These are phyloP conservation scores for Hirundo rustica DNA, from an alignment of 2,797 vertebrate species.

Conservation along the genomic window DNA sequence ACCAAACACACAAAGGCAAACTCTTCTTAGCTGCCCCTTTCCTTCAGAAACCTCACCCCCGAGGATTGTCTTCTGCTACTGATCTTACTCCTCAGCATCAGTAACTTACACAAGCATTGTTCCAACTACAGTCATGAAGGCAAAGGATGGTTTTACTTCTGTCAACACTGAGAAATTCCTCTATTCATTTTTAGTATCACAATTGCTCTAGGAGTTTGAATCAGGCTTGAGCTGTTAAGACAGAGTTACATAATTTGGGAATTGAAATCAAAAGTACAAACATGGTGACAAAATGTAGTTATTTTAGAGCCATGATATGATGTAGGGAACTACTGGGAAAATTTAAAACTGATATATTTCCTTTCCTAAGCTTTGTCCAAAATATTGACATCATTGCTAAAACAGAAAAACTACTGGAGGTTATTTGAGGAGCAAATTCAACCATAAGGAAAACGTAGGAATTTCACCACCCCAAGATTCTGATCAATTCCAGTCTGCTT, in stretches of 20 bases:
- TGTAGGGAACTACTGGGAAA: constrained; percentile 22
- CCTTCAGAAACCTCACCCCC: not conserved
- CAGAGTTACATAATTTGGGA: not conserved
- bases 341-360: not conserved
- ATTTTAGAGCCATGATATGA: not conserved
- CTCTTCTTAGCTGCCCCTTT: not conserved
- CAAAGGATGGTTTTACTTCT: not conserved
- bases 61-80: not conserved
- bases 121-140: not conserved
- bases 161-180: not conserved
- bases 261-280: constrained; percentile 27
- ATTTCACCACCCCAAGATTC: not conserved
- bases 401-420: not conserved
- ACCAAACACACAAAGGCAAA: rapidly evolving
- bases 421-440: not conserved
- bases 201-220: not conserved
- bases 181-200: not conserved
- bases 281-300: constrained; percentile 12
- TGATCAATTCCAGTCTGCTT: not conserved
- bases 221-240: not conserved
- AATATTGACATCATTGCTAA: not conserved
- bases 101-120: not conserved
- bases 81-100: not conserved
- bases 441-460: not conserved
- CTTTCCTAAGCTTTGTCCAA: not conserved